phyloP scores from a whole-genome alignment of 2,113 vertebrate genomes.

The Pseudolaguvia tuberculata region DNA sequence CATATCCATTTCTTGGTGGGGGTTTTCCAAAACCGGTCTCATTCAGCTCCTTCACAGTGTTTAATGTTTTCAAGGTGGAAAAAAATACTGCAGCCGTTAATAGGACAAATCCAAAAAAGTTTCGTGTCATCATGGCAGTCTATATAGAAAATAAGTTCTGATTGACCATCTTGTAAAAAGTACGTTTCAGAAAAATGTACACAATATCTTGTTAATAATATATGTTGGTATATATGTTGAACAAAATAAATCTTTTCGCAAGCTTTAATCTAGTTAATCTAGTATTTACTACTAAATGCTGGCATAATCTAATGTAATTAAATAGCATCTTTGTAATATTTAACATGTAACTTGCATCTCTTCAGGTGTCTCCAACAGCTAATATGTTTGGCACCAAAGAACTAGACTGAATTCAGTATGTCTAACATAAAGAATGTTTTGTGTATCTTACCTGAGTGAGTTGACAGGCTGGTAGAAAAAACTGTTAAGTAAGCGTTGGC shows the following conservation, averaged over 20 bases:
- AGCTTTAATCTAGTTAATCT: neutral
- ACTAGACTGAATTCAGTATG: slow-evolving; percentile 18
- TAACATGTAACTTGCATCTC: slow-evolving; percentile 20
- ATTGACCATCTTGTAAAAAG: neutral
- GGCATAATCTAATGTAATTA: slow-evolving; percentile 20
- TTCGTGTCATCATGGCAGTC: slow-evolving; percentile 12
- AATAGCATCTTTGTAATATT: slow-evolving; percentile 14
- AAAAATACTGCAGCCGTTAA: slow-evolving; percentile 25
- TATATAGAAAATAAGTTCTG: neutral
- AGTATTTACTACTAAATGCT: slow-evolving; percentile 8
- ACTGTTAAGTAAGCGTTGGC: neutral
- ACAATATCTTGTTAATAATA: neutral
- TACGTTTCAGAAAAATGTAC: neutral
- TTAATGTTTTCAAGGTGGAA: slow-evolving; percentile 46
- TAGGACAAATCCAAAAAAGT: slow-evolving; percentile 2
- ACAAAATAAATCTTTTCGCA: slow-evolving; percentile 4
- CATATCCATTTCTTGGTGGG: slow-evolving; percentile 60
- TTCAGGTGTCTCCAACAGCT: slow-evolving; percentile 17
- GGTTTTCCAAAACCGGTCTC: slow-evolving; percentile 59
- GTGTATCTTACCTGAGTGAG: slow-evolving; percentile 40
- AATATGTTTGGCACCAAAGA: slow-evolving; percentile 1
- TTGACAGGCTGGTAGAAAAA: slow-evolving; percentile 12
- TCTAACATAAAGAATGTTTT: neutral
- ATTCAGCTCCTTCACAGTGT: slow-evolving; percentile 55
- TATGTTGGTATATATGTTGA: neutral